Evolutionary conservation across 1,140 invertebrate genomes (phyloP).

Genomic region (Drosophila lacteicornis): DNA sequence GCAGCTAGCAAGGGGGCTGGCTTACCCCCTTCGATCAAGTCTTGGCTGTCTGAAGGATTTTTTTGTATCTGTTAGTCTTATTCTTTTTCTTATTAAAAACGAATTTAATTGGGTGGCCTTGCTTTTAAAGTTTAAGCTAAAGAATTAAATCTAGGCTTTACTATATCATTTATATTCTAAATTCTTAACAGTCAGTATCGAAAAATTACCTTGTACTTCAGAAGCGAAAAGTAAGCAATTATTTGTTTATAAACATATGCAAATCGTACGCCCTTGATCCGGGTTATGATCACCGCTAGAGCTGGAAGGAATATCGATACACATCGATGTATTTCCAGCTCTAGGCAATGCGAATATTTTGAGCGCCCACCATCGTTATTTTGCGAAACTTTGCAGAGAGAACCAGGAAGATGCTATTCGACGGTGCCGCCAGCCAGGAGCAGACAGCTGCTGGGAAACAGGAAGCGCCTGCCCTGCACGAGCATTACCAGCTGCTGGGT

Average conservation of each 20-base stretch:
- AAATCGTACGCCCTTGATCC: too few species aligned
- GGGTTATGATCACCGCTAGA: too few species aligned
- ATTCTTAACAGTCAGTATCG: background rate
- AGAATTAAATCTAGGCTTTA: too few species aligned
- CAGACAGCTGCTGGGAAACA: background rate
- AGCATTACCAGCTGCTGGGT: slow-evolving; percentile 52
- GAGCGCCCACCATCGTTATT: too few species aligned
- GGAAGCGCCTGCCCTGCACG: slow-evolving; percentile 1
- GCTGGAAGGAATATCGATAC: too few species aligned
- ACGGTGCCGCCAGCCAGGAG: slow-evolving; percentile 34
- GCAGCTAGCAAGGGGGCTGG: too few species aligned
- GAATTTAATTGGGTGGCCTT: background rate
- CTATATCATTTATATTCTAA: background rate
- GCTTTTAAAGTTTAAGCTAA: background rate
- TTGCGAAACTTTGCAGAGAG: slow-evolving; percentile 45
- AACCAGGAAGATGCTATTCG: slow-evolving; percentile 66
- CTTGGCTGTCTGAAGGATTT: too few species aligned
- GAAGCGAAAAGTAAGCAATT: background rate
- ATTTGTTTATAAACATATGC: too few species aligned
- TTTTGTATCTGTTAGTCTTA: too few species aligned
- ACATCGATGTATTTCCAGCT: background rate
- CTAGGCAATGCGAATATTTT: background rate
- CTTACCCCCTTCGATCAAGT: too few species aligned
- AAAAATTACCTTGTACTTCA: background rate
- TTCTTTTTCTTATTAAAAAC: too few species aligned